A percentile compares a stretch with the other conserved stretches of the same genome.
These are phyloP conservation scores for Nasua narica DNA, from an alignment of 2,797 vertebrate genomes.

Conservation along the genomic window DNA sequence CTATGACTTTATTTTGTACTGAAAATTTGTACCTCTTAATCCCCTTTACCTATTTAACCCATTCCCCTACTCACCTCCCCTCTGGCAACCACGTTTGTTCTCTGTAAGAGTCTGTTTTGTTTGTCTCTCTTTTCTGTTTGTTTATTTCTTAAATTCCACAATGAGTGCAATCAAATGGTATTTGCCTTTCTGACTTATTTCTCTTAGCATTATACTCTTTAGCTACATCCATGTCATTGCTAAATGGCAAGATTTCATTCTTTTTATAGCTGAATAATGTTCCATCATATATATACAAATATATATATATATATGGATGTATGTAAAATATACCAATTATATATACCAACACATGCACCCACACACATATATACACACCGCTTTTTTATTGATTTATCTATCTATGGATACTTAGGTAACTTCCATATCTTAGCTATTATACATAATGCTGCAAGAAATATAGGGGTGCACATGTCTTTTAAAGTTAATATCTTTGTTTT, in stretches of 20 bases:
- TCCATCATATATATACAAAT: too few species aligned
- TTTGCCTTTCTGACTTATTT: neutral
- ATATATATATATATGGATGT: too few species aligned
- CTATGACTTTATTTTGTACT: neutral
- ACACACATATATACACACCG: too few species aligned
- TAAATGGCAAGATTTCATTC: neutral
- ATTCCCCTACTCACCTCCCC: neutral
- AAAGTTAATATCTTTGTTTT: neutral
- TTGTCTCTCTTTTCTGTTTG: neutral
- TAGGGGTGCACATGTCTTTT: neutral
- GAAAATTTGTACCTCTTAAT: neutral
- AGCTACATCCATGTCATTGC: neutral
- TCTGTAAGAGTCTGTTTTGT: neutral
- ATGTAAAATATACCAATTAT: too few species aligned
- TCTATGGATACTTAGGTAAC: neutral
- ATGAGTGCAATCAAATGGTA: neutral
- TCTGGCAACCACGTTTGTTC: neutral
- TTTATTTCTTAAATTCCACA: neutral
- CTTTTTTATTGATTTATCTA: too few species aligned
- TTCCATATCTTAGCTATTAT: neutral
- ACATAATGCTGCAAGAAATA: neutral
- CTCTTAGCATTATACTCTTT: neutral
- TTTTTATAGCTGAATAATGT: neutral
- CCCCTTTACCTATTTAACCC: neutral
- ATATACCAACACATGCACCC: too few species aligned